A percentile compares a stretch with the other conserved stretches of the same genome.
Conservation (phyloP, 1,140 invertebrate species). For the Xylocopa sonorina region DNA sequence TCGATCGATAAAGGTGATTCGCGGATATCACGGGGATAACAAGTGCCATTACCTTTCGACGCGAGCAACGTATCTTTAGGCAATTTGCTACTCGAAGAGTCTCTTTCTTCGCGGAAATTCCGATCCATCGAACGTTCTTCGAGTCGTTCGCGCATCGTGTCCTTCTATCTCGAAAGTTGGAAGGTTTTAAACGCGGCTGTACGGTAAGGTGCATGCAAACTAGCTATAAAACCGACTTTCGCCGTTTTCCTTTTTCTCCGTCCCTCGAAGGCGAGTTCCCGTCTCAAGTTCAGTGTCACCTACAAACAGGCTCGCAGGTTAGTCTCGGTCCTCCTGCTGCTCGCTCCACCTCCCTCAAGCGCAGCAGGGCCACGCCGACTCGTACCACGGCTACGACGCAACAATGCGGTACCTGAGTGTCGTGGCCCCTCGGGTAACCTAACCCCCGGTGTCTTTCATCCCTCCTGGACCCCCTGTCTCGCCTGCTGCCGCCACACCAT, state of each 20-base stretch:
- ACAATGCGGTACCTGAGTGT: conserved; percentile 66
- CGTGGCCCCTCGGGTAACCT: conserved; percentile 57
- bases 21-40: neutral
- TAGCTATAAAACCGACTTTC: conserved; percentile 43
- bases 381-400: conserved; percentile 52
- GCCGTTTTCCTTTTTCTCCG: conserved; percentile 31
- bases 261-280: conserved; percentile 42
- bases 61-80: neutral
- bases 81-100: neutral
- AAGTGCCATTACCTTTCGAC: too few relatives aligned
- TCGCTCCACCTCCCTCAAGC: conserved; percentile 14
- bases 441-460: conserved; percentile 62
- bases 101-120: neutral
- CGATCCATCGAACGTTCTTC: neutral
- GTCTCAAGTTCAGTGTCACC: conserved; percentile 61
- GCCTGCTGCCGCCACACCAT: conserved; percentile 47
- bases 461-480: conserved; percentile 57
- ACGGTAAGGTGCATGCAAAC: conserved; percentile 53
- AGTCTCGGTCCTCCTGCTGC: conserved; percentile 23
- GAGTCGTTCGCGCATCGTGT: neutral
- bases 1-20: neutral
- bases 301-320: conserved; percentile 56
- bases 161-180: conserved; percentile 20
- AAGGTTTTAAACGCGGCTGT: conserved; percentile 13
- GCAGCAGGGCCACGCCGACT: conserved; percentile 10